These are phyloP conservation scores for Acleris sparsana DNA, from an alignment of 2,888 invertebrate species.

Conservation along the genomic window DNA sequence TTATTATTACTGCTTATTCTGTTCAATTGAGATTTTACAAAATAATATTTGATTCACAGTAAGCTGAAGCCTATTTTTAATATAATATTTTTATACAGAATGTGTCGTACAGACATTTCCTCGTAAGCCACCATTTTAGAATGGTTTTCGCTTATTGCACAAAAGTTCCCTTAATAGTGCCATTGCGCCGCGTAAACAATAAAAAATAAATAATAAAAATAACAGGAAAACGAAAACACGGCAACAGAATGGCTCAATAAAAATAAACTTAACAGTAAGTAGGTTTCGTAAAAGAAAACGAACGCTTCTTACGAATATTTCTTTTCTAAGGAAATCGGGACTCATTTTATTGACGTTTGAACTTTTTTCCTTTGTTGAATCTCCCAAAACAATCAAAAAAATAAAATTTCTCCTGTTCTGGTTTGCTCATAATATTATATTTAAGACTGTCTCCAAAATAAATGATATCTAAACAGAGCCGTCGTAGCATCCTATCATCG, in stretches of 20 bases:
- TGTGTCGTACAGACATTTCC: no score
- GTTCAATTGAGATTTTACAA: no score
- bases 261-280: constrained; percentile 52
- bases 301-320: constrained; percentile 59
- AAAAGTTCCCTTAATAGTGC: not conserved
- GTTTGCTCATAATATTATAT: no score
- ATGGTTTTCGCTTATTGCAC: constrained; percentile 3
- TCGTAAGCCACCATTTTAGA: not conserved
- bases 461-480: no score
- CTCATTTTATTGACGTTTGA: constrained; percentile 47
- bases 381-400: no score
- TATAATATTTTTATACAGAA: no score
- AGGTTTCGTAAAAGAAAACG: constrained; percentile 56
- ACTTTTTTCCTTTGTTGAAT: constrained; percentile 39
- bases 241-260: constrained; percentile 51
- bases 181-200: constrained; percentile 17
- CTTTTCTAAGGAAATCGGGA: constrained; percentile 49
- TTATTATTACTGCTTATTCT: no score
- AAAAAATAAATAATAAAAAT: constrained; percentile 37
- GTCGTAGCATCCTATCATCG: no score
- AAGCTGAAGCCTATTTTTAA: no score
- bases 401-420: no score
- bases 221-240: constrained; percentile 43
- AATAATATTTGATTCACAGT: no score
- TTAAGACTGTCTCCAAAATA: no score